phyloP scores from a whole-genome alignment of 1,140 invertebrate species.

The Drosophila suzukii region DNA sequence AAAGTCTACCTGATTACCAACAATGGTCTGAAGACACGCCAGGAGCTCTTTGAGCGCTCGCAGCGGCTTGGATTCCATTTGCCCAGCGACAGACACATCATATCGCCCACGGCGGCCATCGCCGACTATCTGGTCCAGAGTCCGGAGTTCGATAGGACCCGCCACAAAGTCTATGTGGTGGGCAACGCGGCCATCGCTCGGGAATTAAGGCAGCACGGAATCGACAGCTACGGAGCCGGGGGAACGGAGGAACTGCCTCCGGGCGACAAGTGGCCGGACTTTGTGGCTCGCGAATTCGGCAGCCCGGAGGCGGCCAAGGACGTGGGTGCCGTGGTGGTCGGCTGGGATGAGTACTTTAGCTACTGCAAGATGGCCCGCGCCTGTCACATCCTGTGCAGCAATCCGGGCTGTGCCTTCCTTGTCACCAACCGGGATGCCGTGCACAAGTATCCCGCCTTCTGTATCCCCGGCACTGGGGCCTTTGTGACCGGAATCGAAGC shows the following conservation, averaged over 20 bases:
- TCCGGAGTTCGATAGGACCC: conserved; percentile 86
- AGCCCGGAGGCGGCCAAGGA: conserved; percentile 86
- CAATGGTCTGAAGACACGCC: conserved; percentile 95
- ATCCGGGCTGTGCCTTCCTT: conserved; percentile 90
- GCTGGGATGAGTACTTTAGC: conserved; percentile 96
- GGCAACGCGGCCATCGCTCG: conserved; percentile 91
- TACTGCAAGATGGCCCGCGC: conserved; percentile 96
- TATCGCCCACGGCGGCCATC: conserved; percentile 93
- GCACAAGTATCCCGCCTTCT: conserved; percentile 65
- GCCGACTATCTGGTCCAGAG: conserved; percentile 91
- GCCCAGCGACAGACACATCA: conserved; percentile 90
- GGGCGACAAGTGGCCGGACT: conserved; percentile 56
- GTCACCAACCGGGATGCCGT: conserved; percentile 96
- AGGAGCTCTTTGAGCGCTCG: conserved; percentile 92
- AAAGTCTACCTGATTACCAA: conserved; percentile 96
- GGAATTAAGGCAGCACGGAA: conserved; percentile 92
- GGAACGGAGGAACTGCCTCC: conserved; percentile 30
- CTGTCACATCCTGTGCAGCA: conserved; percentile 89
- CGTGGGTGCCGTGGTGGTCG: conserved; percentile 95
- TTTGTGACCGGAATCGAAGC: conserved; percentile 93
- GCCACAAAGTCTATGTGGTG: conserved; percentile 93
- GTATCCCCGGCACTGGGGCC: conserved; percentile 90
- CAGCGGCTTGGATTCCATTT: conserved; percentile 90
- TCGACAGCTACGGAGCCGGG: conserved; percentile 91
- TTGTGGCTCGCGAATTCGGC: conserved; percentile 74